A percentile compares a stretch with the other conserved stretches of the same genome.
phyloP scores from a whole-genome alignment of 2,888 invertebrate species.

The Troides oblongomaculatus region DNA sequence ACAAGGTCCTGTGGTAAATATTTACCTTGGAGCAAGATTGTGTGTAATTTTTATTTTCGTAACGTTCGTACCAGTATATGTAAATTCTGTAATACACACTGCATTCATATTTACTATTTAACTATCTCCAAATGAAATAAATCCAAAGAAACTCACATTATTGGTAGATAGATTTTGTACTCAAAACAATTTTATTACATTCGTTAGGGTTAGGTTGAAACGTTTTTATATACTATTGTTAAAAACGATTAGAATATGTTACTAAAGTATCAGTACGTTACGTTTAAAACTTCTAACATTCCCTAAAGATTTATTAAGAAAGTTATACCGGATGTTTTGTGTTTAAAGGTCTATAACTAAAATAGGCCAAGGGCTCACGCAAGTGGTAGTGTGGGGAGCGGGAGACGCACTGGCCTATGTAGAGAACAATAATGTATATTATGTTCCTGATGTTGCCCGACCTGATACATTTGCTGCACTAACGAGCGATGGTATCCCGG shows the following conservation, averaged over 20 bases:
- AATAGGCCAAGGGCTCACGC: constrained; percentile 78
- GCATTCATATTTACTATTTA: background rate
- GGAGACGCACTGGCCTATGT: constrained; percentile 79
- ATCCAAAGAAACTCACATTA: background rate
- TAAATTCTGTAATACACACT: background rate
- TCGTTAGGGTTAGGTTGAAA: too few relatives aligned
- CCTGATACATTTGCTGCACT: constrained; percentile 62
- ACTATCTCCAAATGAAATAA: background rate
- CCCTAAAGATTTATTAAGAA: background rate
- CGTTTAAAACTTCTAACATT: background rate
- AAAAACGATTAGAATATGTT: too few relatives aligned
- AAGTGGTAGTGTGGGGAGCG: constrained; percentile 80
- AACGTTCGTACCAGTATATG: background rate
- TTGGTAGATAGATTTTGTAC: background rate
- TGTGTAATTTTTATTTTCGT: background rate
- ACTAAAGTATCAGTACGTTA: too few relatives aligned
- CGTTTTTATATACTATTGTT: too few relatives aligned
- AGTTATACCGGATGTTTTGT: background rate
- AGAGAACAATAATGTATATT: constrained; percentile 84
- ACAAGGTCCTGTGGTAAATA: too few relatives aligned
- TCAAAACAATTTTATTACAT: too few relatives aligned
- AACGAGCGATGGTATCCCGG: constrained; percentile 82
- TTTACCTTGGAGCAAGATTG: too few relatives aligned
- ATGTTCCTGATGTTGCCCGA: constrained; percentile 61
- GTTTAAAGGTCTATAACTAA: constrained; percentile 58